A percentile compares a stretch with the other conserved stretches of the same genome.
These are phyloP conservation scores for Ariopsis seemanni DNA, from an alignment of 2,113 vertebrate genomes.

Conservation along the genomic window DNA sequence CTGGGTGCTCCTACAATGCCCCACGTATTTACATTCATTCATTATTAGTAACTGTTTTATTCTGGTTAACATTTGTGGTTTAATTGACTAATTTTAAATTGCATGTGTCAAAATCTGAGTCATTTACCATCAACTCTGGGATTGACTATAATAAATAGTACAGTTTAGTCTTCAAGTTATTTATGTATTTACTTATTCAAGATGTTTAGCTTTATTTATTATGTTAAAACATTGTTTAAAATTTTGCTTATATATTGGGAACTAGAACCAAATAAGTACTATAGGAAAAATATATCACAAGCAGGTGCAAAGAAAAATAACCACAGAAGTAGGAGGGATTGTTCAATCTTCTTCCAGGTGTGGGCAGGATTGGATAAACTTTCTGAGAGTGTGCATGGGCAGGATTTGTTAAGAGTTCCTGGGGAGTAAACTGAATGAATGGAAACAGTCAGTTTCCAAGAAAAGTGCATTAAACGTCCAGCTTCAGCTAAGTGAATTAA, in stretches of 20 bases:
- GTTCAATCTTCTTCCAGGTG: not conserved
- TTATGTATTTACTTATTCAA: not conserved
- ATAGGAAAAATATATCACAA: not conserved
- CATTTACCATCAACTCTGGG: not conserved
- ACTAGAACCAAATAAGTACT: not conserved
- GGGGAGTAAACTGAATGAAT: not conserved
- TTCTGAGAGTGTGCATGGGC: not conserved
- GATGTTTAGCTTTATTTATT: not conserved
- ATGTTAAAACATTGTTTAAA: not conserved
- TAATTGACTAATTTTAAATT: not conserved
- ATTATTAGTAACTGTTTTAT: not conserved
- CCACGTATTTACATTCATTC: not conserved
- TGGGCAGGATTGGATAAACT: not conserved
- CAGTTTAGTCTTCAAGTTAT: not conserved
- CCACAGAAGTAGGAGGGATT: not conserved
- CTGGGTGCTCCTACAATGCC: not conserved
- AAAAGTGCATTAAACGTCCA: not conserved
- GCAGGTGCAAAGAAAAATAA: not conserved
- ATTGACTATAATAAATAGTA: not conserved
- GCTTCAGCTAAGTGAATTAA: not conserved
- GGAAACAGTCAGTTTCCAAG: not conserved
- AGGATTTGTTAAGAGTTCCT: not conserved
- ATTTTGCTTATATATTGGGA: not conserved
- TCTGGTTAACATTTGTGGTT: not conserved
- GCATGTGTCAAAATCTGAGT: not conserved